Base-by-base conservation (phyloP, 2,888 invertebrate species). In the Lycaena phlaeas region DNA sequence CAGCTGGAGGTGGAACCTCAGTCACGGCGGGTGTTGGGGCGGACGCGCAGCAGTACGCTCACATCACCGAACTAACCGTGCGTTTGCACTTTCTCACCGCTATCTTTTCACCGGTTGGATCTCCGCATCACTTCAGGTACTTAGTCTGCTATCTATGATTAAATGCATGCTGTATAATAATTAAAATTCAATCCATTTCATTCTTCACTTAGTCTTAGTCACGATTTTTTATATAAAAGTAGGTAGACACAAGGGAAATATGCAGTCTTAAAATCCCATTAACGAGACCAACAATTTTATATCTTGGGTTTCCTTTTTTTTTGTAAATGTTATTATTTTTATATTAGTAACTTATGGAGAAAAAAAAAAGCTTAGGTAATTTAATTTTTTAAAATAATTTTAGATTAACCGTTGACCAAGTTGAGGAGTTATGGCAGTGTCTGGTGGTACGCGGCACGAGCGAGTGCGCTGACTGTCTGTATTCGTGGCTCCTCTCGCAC, bases 401-500 rank as follows among this genome's bases (percentile, higher is more conserved):
- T 61, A 91, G 92, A 46, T 72, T 94, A 48, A 92, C 91, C 46
- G 87, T 95, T 44, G 95, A 95, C 46, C 97, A 97, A 82, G 91
- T 97, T 37, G 96, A 97, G 63, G 92, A 91, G 15, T 72, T 97
- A 3, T 97, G 97, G 97, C 91, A 92, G 53, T 96, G 96, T 73
- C 79, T 97, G 40, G 95, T 96, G 0, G 90, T 91, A 36, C 68
- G 63, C 25, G 81, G 84, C 4, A 94, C 95, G 64, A 75, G 88
- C 0, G 94, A 94, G 56, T 95, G 95, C 59, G 91, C 94, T 0
- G 97, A 97, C 68, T 96, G 97, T 58, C 87, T 96, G 14, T 96
- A 97, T 69, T 94, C 93, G 44, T 97, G 97, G 97, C 77, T 97
- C 36, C 87, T 97, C 27, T 92, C 93, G 5, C 97, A 97, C 72